A percentile compares a stretch with the other conserved stretches of the same genome.
These are phyloP conservation scores for Anomalospiza imberbis DNA, from an alignment of 2,797 vertebrate genomes.

Conservation along the genomic window DNA sequence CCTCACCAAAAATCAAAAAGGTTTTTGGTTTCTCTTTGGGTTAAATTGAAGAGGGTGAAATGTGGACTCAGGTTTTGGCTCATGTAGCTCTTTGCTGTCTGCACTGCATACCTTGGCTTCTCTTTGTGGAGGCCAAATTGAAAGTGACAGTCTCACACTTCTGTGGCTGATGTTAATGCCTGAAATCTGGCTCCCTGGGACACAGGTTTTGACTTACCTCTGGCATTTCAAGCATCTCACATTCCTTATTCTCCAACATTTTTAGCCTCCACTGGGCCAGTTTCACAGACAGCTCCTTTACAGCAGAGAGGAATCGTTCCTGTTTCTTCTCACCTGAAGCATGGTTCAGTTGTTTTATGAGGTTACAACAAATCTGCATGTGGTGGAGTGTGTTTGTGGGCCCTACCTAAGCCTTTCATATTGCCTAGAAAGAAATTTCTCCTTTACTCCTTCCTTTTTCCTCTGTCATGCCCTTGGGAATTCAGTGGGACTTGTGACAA, in stretches of 20 bases:
- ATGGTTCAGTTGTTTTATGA: background rate
- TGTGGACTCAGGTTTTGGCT: background rate
- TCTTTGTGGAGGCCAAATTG: background rate
- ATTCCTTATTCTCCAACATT: background rate
- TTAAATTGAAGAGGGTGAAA: background rate
- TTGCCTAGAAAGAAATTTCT: background rate
- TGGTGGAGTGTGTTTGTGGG: background rate
- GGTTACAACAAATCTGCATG: background rate
- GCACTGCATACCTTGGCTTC: background rate
- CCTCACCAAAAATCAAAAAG: background rate
- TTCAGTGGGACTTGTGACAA: background rate
- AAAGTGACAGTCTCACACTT: background rate
- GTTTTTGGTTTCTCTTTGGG: background rate
- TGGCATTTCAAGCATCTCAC: background rate
- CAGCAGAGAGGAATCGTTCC: background rate
- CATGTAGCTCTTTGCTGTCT: fast-evolving
- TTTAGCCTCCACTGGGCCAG: background rate
- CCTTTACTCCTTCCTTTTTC: background rate
- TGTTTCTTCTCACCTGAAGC: background rate
- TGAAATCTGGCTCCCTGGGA: background rate
- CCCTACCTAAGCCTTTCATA: background rate
- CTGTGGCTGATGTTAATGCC: background rate
- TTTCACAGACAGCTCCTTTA: background rate
- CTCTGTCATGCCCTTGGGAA: background rate
- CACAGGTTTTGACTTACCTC: background rate